Evolutionary conservation across 2,797 vertebrate genomes (phyloP), one percentile per base, ranked within the genome.

Genomic region (Meda fulgida): DNA sequence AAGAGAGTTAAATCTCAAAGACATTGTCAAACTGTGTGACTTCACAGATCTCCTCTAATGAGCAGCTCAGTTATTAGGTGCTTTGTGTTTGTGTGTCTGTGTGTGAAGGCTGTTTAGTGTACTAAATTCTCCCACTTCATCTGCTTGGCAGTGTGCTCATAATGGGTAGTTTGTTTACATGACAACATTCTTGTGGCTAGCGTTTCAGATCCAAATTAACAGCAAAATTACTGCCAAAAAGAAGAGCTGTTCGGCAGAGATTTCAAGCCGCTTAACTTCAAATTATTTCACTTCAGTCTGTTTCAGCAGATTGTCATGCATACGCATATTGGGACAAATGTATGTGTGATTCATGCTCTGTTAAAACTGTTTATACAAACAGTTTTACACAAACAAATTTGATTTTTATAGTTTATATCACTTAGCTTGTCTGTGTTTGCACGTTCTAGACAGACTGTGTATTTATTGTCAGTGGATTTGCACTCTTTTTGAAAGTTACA

Each of bases 181-280:
- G 70, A 80, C 81, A 83, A 51, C 80, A 83, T 78, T 67, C 73
- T 75, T 78, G 78, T 87, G 65, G 83, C 87, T 91, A 88, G 84
- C 70, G 75, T 89, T 93, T 91, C 93, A 91, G 89, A 90, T 91
- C 91, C 91, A 88, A 92, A 93, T 92, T 92, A 94, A 93, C 91
- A 88, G 89, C 89, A 90, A 91, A 92, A 95, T 94, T 93, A 93
- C 91, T 89, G 90, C 91, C 90, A 85, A 8, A 66, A 86, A 48
- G 67, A 77, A 73, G 66, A 65, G 65, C 65, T 86, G 83, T 81
- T 86, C n/a, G 75, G 60, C 38, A 58, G 63, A 79, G 63, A 77
- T 71, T 81, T 86, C 40, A 51, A 67, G 73, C 73, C 70, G 34
- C 60, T 81, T n/a, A 48, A 51, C 53, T 71, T 80, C 34, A 29